These are phyloP conservation scores for Sycophila texana DNA, from an alignment of 2,888 invertebrate genomes.

Conservation along the genomic window DNA sequence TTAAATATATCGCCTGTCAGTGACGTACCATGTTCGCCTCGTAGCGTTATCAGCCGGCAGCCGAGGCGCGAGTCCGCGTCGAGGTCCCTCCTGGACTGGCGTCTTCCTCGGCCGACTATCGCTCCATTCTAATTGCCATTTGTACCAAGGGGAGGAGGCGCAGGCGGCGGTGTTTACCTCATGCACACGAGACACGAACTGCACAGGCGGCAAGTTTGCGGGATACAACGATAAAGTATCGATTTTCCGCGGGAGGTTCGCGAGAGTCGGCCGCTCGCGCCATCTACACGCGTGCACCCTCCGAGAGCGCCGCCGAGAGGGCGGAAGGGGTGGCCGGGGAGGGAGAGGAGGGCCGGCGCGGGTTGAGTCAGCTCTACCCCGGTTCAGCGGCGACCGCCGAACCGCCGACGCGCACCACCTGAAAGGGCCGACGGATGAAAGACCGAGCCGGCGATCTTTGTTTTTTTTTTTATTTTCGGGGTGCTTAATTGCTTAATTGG, in stretches of 20 bases:
- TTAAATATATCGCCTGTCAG: background rate
- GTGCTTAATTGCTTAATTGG: too few relatives aligned
- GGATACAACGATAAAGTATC: conserved; percentile 71
- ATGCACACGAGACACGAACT: conserved; percentile 73
- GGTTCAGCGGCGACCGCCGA: too few relatives aligned
- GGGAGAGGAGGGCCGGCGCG: background rate
- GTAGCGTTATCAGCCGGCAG: background rate
- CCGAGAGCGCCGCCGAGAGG: background rate
- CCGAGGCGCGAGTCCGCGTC: background rate
- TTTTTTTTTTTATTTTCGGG: too few relatives aligned
- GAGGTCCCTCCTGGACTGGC: conserved; percentile 3
- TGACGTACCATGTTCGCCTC: conserved; percentile 34
- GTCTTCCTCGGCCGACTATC: conserved; percentile 60
- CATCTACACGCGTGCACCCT: conserved; percentile 27
- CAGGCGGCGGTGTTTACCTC: conserved; percentile 69
- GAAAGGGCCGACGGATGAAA: conserved; percentile 6
- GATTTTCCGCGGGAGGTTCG: conserved; percentile 67
- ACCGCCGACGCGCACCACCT: background rate
- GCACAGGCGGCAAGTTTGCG: conserved; percentile 68
- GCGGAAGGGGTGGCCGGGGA: background rate
- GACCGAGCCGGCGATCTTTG: too few relatives aligned
- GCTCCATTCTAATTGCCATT: conserved; percentile 68
- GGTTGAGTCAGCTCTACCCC: conserved; percentile 3
- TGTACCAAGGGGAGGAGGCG: conserved; percentile 44
- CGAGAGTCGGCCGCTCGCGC: conserved; percentile 31